Evolutionary conservation across 2,888 invertebrate genomes (phyloP), one percentile per base, ranked within the genome.

Genomic region (Fragum fragum): DNA sequence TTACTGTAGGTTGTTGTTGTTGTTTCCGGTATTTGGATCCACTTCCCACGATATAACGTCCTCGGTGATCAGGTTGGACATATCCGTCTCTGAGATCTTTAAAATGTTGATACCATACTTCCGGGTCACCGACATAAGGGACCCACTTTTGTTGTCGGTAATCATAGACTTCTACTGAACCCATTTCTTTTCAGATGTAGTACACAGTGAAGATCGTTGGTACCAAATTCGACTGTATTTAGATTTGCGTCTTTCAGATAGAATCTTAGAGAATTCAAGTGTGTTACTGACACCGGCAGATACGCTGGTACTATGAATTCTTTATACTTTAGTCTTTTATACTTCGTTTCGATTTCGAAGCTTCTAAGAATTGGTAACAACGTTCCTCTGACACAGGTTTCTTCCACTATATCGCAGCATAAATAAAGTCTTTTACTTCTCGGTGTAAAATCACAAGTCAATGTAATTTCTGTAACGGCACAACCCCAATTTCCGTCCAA

Each of bases 141-240:
- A 79, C 70, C 79, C 79, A 79, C 53, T 70, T 53, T n/a, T 63
- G 16, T 28, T 53, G 52, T 39, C 73, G 28, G 39, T 61, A 59
- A 55, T 74, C 74, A 53, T 74, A 79, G 11, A 79, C 79, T 28
- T 79, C 53, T 74, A 79, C 70, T 14, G 79, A 79, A 32, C 79
- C 79, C 79, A 79, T 79, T 14, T 47, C 14, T 74, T 47, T 57
- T 68, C 1, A 78, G 59, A 55, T 78, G 73, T 23, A 78, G 57
- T 18, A 73, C 69, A n/a, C 78, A 78, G 26, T 73, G 78, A 52
- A 78, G 52, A 32, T 73, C 59, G 59, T 78, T 73, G 21, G 68
- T 14, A 0, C 32, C 23, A 26, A 79, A 79, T 18, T 68, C n/a
- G 6, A 79, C 47, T 18, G 63, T 23, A 16, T 79, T 59, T 23